phyloP scores from a whole-genome alignment of 1,140 invertebrate species.

The Brachionus koreanus region DNA sequence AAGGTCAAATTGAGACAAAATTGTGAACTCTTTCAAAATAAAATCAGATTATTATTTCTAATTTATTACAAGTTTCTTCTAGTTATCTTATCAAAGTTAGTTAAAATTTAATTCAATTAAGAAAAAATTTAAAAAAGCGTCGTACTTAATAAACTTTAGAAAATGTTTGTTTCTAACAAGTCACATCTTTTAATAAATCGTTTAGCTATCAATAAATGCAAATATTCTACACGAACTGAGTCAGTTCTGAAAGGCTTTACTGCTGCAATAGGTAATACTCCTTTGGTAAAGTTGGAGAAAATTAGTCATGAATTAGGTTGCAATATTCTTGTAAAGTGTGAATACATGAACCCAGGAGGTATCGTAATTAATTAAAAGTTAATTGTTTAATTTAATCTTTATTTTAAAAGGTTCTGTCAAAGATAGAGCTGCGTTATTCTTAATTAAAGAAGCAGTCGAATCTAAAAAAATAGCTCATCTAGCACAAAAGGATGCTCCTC shows the following conservation, averaged over 20 bases:
- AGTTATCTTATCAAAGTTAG: neutral
- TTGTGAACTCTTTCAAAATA: neutral
- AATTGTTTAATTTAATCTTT: neutral
- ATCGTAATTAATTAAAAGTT: neutral
- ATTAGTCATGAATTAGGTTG: constrained; percentile 57
- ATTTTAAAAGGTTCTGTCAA: constrained; percentile 53
- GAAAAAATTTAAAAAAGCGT: neutral
- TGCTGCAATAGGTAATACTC: constrained; percentile 50
- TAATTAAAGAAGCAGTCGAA: constrained; percentile 54
- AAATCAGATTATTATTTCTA: neutral
- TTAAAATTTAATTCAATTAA: neutral
- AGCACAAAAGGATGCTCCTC: constrained; percentile 3
- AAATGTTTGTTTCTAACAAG: neutral
- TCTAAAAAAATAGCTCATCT: constrained; percentile 48
- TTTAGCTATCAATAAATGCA: neutral
- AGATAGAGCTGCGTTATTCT: constrained; percentile 56
- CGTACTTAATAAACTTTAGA: neutral
- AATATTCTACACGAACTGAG: neutral
- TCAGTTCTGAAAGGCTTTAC: constrained; percentile 1
- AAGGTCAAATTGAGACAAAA: neutral
- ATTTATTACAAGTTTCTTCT: neutral
- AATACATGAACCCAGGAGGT: constrained; percentile 58
- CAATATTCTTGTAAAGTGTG: constrained; percentile 58
- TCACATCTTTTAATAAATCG: neutral
- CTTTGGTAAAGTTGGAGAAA: constrained; percentile 55